Base-by-base conservation (phyloP, 1,140 invertebrate species). In the Orchesella cincta region DNA sequence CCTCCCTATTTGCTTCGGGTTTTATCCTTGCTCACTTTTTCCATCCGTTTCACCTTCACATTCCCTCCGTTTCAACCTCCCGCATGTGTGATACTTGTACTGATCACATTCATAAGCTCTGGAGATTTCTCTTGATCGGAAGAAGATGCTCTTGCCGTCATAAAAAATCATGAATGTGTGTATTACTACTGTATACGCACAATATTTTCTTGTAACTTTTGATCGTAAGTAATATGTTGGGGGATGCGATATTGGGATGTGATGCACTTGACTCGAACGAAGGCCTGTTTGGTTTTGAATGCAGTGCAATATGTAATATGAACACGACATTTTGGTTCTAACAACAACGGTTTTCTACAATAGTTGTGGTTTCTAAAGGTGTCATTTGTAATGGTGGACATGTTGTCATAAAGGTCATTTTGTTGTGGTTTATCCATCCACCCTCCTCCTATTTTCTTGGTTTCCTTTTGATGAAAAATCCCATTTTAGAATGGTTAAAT, bases 61-160 rank as follows among this genome's bases (percentile, higher is more conserved):
- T 57, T 57, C 52, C 3, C 33, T 67, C 31, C 28, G 8, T 31
- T 67, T 67, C 28, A 29, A n/a, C 28, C 62, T 67, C 62, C 62
- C 62, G 33, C 62, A 67, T 67, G 62, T 67, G 62, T n/a, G n/a
- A 8, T 31, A 31, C 28, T 67, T 33, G 62, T 29, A 67, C 28
- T 31, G 62, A 67, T 67, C 62, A 67, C 62, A 67, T 67, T 67
- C 62, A 67, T 67, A 67, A 31, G 33, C 62, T 67, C 62, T 33
- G 28, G 62, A 67, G 62, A 67, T 67, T 67, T 67, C 62, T n/a
- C 62, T 33, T 33, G 62, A 67, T 67, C 62, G 52, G 52, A 57
- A 57, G 52, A 67, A 67, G 62, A 67, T 67, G 62, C 62, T 67
- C 62, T 29, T 23, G 12, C 39, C 39, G 39, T 12, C 62, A 67